These are phyloP conservation scores for Gymnoscopelus braueri DNA, from an alignment of 2,797 vertebrate species.

Conservation along the genomic window DNA sequence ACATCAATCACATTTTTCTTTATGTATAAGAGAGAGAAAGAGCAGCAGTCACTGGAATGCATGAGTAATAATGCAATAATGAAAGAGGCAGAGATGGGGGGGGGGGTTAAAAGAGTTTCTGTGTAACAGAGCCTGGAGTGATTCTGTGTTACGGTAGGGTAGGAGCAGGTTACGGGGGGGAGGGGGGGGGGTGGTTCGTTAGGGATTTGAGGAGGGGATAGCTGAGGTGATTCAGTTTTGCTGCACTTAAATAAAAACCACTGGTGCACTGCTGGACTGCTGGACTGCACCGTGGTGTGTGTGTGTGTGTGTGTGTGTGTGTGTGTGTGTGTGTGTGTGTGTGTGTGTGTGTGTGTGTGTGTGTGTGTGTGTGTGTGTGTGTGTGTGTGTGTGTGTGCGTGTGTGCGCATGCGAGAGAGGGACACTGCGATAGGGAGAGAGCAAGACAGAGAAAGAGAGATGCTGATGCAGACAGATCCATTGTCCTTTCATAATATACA, in stretches of 20 bases:
- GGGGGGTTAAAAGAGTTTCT: too few relatives aligned
- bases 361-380: neutral
- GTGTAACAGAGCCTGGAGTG: too few relatives aligned
- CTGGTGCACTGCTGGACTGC: neutral
- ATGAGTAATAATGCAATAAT: too few relatives aligned
- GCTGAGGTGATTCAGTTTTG: constrained; percentile 23
- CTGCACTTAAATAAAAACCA: constrained; percentile 16
- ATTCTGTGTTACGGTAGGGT: too few relatives aligned
- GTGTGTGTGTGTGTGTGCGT: neutral
- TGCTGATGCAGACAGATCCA: neutral
- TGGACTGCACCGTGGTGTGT: constrained; percentile 1
- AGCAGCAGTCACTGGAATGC: too few relatives aligned
- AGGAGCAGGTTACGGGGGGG: neutral
- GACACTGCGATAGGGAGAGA: neutral
- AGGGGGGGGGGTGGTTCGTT: neutral
- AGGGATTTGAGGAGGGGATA: constrained; percentile 1
- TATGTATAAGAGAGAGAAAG: too few relatives aligned
- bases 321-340: constrained; percentile 1
- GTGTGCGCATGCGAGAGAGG: constrained; percentile 3
- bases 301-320: constrained; percentile 3
- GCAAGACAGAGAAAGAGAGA: neutral
- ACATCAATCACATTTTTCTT: too few relatives aligned
- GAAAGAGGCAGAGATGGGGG: too few relatives aligned
- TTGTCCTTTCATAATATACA: neutral
- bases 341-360: constrained; percentile 22